phyloP scores from a whole-genome alignment of 1,140 invertebrate genomes.

The Macrobrachium nipponense region DNA sequence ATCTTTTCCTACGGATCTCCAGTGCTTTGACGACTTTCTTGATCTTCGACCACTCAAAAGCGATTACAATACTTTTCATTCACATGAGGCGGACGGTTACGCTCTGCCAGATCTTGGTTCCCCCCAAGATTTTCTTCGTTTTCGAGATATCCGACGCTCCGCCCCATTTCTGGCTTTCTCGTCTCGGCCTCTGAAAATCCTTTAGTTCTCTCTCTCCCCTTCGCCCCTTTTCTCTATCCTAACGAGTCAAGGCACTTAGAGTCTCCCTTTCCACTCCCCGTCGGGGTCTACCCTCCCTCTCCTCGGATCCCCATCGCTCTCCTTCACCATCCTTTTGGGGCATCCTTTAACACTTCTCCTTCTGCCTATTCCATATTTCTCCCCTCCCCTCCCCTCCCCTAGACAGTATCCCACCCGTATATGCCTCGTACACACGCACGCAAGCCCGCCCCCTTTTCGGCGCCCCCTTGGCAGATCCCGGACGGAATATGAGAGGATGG shows the following conservation, averaged over 20 bases:
- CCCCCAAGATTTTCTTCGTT: too few species aligned
- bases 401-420: slow-evolving; percentile 13
- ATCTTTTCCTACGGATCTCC: too few species aligned
- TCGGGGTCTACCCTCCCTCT: not conserved
- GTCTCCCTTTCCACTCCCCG: not conserved
- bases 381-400: slow-evolving; percentile 14
- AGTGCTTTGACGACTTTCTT: too few species aligned
- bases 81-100: too few species aligned
- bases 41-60: too few species aligned
- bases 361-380: slow-evolving; percentile 14
- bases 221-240: slow-evolving; percentile 10
- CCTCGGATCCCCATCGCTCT: not conserved
- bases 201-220: slow-evolving; percentile 12
- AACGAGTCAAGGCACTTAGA: not conserved
- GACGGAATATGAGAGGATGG: slow-evolving; percentile 31
- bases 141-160: not conserved
- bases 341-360: not conserved
- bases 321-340: slow-evolving; percentile 1
- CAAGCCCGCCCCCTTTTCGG: slow-evolving; percentile 4
- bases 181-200: not conserved
- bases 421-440: not conserved
- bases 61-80: too few species aligned
- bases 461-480: slow-evolving; percentile 14
- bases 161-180: slow-evolving; percentile 1
- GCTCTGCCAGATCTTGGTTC: too few species aligned